These are phyloP conservation scores for Marmota monax DNA, from an alignment of 2,113 vertebrate species.

Conservation along the genomic window DNA sequence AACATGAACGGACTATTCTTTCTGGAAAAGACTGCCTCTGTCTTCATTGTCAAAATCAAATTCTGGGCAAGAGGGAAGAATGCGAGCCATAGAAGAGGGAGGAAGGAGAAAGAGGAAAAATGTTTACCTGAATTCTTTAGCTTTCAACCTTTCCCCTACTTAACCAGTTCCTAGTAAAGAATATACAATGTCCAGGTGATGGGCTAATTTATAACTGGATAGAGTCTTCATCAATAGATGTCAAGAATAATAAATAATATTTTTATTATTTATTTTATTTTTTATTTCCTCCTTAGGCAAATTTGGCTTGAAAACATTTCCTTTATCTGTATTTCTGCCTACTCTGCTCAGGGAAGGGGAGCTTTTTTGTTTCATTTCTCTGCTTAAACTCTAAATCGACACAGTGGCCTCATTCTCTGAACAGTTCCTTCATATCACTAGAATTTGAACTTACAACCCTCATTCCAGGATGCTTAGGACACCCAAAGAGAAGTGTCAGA, in stretches of 20 bases:
- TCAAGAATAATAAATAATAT: background rate
- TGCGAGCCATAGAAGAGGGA: background rate
- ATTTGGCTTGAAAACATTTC: background rate
- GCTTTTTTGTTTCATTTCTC: background rate
- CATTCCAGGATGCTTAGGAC: background rate
- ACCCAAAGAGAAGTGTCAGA: background rate
- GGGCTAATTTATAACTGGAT: background rate
- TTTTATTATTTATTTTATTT: background rate
- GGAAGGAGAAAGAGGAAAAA: background rate
- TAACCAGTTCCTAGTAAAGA: background rate
- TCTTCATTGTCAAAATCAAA: background rate
- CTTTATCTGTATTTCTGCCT: too few relatives aligned
- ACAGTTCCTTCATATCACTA: background rate
- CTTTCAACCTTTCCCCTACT: background rate
- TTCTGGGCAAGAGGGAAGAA: background rate
- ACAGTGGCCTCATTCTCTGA: background rate
- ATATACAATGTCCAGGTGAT: background rate
- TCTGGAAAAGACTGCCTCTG: background rate
- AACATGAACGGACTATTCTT: background rate
- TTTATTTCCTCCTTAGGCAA: background rate
- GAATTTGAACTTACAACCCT: background rate
- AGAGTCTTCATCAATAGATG: background rate
- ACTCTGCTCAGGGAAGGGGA: background rate
- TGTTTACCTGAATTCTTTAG: background rate
- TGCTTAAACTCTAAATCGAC: accelerated